These are phyloP conservation scores for Myocastor coypus DNA, from an alignment of 2,113 vertebrate species.

Conservation along the genomic window DNA sequence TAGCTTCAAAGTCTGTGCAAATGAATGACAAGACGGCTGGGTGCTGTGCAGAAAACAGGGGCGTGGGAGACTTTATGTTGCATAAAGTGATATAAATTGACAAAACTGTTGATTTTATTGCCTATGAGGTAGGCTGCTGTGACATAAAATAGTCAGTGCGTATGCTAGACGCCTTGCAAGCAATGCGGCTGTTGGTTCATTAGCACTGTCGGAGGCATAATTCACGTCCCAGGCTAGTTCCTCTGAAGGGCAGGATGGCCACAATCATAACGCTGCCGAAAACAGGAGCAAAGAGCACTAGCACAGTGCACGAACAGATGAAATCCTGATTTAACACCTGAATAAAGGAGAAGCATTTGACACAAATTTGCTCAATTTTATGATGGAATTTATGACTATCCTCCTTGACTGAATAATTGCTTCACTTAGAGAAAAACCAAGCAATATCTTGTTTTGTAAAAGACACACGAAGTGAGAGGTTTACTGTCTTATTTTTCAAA, in stretches of 20 bases:
- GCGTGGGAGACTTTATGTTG: background rate
- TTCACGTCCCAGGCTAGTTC: slow-evolving; percentile 15
- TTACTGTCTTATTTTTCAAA: slow-evolving; percentile 9
- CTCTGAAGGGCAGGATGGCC: background rate
- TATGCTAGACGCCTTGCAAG: background rate
- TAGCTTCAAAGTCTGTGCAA: background rate
- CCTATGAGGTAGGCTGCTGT: background rate
- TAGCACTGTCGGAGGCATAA: background rate
- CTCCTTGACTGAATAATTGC: background rate
- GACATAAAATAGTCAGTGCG: background rate
- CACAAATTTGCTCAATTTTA: background rate
- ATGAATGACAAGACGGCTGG: background rate
- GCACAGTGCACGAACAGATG: background rate
- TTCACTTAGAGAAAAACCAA: background rate
- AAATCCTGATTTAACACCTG: background rate
- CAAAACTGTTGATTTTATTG: background rate
- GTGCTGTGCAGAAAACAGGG: background rate
- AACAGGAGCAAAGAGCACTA: background rate
- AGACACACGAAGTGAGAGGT: background rate
- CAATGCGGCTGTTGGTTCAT: background rate
- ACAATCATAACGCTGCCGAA: background rate
- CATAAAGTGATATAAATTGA: background rate
- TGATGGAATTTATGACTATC: background rate
- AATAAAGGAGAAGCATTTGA: background rate
- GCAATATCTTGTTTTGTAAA: background rate